phyloP scores from a whole-genome alignment of 2,113 vertebrate genomes.

The Urocynchramus pylzowi region DNA sequence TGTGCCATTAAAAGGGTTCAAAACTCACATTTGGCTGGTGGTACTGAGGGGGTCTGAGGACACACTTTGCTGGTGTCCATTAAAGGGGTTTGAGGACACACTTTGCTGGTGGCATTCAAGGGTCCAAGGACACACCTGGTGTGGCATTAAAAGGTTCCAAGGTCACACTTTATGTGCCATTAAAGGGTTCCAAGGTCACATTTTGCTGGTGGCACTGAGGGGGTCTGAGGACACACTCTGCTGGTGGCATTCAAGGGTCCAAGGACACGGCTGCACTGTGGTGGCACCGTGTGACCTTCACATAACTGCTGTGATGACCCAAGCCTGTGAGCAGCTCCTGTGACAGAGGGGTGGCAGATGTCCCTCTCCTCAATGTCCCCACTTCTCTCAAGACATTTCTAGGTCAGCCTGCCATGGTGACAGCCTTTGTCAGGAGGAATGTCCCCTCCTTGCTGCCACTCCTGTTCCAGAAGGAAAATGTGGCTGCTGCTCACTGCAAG shows the following conservation, averaged over 20 bases:
- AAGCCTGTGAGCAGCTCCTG: background rate
- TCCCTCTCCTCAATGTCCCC: background rate
- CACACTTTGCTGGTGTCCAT: background rate
- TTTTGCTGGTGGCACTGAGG: background rate
- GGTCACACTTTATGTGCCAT: background rate
- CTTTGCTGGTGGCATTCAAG: too few species aligned
- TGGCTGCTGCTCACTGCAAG: background rate
- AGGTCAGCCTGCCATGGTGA: background rate
- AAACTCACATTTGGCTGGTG: background rate
- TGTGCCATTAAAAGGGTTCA: background rate
- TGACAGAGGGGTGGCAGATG: background rate
- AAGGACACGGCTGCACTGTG: background rate
- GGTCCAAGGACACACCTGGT: background rate
- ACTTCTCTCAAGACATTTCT: background rate
- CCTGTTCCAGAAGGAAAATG: background rate
- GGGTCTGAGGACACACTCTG: background rate
- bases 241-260: background rate
- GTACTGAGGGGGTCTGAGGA: background rate
- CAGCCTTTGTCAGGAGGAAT: background rate
- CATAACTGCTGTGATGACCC: background rate
- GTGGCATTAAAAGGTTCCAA: too few species aligned
- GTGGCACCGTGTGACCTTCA: background rate
- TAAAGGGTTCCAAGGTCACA: rapidly evolving
- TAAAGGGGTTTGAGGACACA: too few species aligned
- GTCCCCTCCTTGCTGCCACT: background rate